Base-by-base conservation (phyloP, 2,113 vertebrate species). In the Calyptomena viridis region DNA sequence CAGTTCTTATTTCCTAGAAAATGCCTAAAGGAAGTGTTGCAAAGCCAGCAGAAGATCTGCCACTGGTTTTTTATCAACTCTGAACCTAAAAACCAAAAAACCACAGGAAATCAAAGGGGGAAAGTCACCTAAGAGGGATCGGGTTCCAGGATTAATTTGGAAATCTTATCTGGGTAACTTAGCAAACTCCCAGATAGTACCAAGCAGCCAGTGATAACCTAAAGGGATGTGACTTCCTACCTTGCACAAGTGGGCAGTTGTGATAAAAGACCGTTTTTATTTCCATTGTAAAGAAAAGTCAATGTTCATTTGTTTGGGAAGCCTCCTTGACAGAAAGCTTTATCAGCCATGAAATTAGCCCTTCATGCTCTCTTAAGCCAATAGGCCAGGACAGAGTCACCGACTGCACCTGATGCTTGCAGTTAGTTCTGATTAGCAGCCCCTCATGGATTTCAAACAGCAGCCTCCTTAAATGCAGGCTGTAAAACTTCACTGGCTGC, bases 341-440 rank as follows among this genome's bases (percentile, higher is more conserved):
- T 96, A 97, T 97, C 97, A 97, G 93, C 97, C 96, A 90, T 98
- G 97, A 98, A 98, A 98, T 98, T 97, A 98, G 96, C 91, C 96
- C 95, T 98, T 97, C 97, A 96, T 94, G 97, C 79, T 96, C 95
- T 95, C 93, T 92, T 95, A 85, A 42, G 31, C 94, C 94, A 89
- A 75, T 76, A 96, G 95, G 84, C 89, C 75, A 55, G 76, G 62
- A 87, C 50, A 5, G 85, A 79, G 90, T 69, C 72, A 77, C 72
- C 79, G 5, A n/a, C 87, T 94, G 75, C 80, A 89, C 87, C 74
- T 49, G 53, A 52, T 81, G 94, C 72, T 78, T 27, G 25, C 80
- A 46, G 86, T 94, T 95, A 93, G 66, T 93, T 89, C 94, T 81
- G 33, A 90, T 96, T 94, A 96, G 90, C 87, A 53, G 83, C 83